Evolutionary conservation across 2,888 invertebrate genomes (phyloP).

Genomic region (Apocheima hispidaria): DNA sequence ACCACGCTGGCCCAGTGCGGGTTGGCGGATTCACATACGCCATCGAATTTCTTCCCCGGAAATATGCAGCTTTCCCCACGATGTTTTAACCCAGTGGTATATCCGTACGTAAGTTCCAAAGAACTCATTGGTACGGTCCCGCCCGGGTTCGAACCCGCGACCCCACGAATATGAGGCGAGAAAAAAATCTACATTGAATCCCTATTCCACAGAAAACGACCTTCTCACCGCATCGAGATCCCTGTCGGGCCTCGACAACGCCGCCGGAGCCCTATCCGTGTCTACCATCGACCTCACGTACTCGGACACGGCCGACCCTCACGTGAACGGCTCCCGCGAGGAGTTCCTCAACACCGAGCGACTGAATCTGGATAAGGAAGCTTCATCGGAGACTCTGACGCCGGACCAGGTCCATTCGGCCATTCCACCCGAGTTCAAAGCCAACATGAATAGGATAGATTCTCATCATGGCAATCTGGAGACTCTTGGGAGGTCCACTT

Average conservation of each 20-base stretch:
- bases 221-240: slow-evolving; percentile 64
- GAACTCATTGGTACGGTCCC: too few species aligned
- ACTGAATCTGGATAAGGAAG: slow-evolving; percentile 55
- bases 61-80: too few species aligned
- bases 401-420: slow-evolving; percentile 45
- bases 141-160: too few species aligned
- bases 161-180: too few species aligned
- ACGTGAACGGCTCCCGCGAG: slow-evolving; percentile 68
- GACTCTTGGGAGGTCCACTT: slow-evolving; percentile 57
- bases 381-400: slow-evolving; percentile 55
- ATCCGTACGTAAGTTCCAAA: too few species aligned
- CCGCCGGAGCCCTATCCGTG: slow-evolving; percentile 57
- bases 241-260: slow-evolving; percentile 64
- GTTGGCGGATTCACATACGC: too few species aligned
- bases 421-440: slow-evolving; percentile 66
- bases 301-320: slow-evolving; percentile 49
- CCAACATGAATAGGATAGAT: slow-evolving; percentile 82
- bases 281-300: slow-evolving; percentile 70
- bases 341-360: slow-evolving; percentile 69
- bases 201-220: slow-evolving; percentile 57
- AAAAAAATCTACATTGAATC: too few species aligned
- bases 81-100: too few species aligned
- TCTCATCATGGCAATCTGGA: slow-evolving; percentile 80
- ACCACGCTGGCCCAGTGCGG: too few species aligned
- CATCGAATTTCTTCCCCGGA: too few species aligned